Evolutionary conservation across 2,797 vertebrate genomes (phyloP), one percentile per base, ranked within the genome.

Genomic region (Miichthys miiuy): DNA sequence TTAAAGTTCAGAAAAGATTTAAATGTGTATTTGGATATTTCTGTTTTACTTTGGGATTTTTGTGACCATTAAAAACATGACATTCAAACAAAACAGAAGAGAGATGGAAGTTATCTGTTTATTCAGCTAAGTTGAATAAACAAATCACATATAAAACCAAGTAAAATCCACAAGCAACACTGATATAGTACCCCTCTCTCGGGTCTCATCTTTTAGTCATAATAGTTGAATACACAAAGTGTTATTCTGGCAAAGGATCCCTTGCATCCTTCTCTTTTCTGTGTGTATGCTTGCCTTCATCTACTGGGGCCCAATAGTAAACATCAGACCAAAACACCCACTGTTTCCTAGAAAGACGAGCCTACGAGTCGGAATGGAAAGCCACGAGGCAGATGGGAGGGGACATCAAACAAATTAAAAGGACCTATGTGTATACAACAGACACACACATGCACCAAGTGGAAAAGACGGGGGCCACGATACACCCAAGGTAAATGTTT

Each of bases 341-440:
- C 90, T 77, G 82, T 91, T 95, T 94, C 93, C 91, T 91, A 93
- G 92, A 95, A 94, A 89, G 87, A 91, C 51, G 51, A 79, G 75
- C 88, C 85, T 80, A 81, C 46, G 42, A 84, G 81, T 90, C 27
- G 72, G 89, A 92, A 93, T 92, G 88, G 91, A 94, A 92, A 94
- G 87, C 82, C 85, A 88, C 68, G 46, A 87, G 87, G 81, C 82
- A 89, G 90, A 92, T 86, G 84, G 89, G 85, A 85, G 85, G 88
- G 82, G 85, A 93, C 87, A 90, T 93, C 93, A 95, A 94, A 95
- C 92, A 95, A 94, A 95, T 94, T 89, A 94, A 94, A 94, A 89
- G 87, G 88, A 89, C 84, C 83, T 89, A 76, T 92, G 89, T 92
- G 87, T 92, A 81, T 88, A 89, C 83, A 88, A 60, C 66, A 60